These are phyloP conservation scores for Drosophila neocordata DNA, from an alignment of 1,140 invertebrate species.

Conservation along the genomic window DNA sequence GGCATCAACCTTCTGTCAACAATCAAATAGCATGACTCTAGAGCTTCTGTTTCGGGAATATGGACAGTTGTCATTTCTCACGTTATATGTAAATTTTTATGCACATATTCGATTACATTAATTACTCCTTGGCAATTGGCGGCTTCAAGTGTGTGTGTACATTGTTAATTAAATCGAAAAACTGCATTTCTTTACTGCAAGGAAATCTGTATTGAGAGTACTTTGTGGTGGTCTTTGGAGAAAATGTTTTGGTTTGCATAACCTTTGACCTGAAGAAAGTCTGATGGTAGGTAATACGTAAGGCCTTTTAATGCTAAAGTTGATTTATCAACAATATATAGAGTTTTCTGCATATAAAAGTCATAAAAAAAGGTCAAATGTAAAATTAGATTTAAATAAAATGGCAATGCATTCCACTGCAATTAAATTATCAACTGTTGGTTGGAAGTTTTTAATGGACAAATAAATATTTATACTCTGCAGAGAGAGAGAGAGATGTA, in stretches of 20 bases:
- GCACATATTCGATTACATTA: not conserved
- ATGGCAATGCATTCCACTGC: no score
- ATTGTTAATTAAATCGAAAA: not conserved
- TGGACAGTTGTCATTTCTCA: not conserved
- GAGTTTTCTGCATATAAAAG: not conserved
- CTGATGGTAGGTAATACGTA: not conserved
- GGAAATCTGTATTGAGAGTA: not conserved
- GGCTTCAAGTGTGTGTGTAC: no score
- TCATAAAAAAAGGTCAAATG: not conserved
- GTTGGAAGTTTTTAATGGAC: no score
- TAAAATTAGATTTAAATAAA: not conserved
- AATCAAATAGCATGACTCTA: constrained; percentile 2
- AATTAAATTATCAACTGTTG: no score
- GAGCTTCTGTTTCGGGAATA: not conserved
- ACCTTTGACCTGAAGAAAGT: not conserved
- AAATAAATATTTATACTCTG: no score
- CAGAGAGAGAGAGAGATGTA: no score
- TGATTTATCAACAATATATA: not conserved
- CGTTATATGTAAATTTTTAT: constrained; percentile 1
- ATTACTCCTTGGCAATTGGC: not conserved
- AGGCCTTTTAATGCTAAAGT: not conserved
- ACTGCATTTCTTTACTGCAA: no score
- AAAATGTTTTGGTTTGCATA: no score
- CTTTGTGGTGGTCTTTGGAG: not conserved
- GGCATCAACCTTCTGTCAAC: not conserved